Percentiles rank a stretch among this genome's conserved stretches.
Conservation (phyloP, 1,140 invertebrate genomes). For the Paraescarpia echinospica region DNA sequence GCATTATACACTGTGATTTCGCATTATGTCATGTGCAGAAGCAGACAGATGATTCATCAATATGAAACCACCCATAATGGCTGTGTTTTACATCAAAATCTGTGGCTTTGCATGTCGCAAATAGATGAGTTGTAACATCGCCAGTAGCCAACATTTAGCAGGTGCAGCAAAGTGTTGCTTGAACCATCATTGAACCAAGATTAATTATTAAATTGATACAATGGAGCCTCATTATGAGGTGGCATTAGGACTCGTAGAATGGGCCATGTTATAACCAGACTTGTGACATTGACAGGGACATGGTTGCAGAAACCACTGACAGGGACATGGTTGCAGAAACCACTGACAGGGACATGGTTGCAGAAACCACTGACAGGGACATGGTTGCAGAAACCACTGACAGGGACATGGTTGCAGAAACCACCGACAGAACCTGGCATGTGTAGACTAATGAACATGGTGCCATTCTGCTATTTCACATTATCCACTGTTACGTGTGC, state of each 20-base stretch:
- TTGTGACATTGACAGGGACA: too few relatives aligned
- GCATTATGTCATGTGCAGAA: not conserved
- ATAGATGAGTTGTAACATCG: not conserved
- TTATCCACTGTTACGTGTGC: not conserved
- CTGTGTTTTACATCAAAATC: not conserved
- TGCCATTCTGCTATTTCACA: not conserved
- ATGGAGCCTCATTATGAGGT: not conserved
- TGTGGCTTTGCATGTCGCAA: not conserved
- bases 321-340: too few relatives aligned
- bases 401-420: too few relatives aligned
- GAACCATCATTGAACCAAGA: not conserved
- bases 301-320: too few relatives aligned
- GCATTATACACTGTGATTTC: not conserved
- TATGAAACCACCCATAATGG: not conserved
- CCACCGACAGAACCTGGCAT: too few relatives aligned
- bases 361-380: too few relatives aligned
- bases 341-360: too few relatives aligned
- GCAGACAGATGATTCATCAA: not conserved
- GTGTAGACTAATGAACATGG: not conserved
- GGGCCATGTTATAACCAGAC: not conserved
- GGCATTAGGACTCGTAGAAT: not conserved
- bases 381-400: too few relatives aligned
- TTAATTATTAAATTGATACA: not conserved
- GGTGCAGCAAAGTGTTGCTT: not conserved
- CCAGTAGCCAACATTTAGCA: not conserved